Conservation (phyloP, 1,140 invertebrate genomes). For the Zaprionus taronus region DNA sequence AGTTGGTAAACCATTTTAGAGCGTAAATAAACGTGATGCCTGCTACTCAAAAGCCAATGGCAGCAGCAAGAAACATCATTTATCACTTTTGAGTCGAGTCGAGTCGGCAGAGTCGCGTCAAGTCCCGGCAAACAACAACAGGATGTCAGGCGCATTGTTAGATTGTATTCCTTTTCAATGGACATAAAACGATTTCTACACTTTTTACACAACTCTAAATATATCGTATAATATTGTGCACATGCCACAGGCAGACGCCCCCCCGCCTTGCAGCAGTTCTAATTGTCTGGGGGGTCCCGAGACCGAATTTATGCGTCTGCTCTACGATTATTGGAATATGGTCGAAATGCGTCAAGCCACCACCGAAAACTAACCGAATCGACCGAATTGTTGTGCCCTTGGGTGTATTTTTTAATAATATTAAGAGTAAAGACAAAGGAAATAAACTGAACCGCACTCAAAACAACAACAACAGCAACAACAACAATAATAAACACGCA, state of each 20-base stretch:
- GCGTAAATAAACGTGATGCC: conserved; percentile 70
- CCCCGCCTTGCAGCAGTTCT: conserved; percentile 44
- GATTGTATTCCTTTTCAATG: conserved; percentile 62
- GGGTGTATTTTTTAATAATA: conserved; percentile 82
- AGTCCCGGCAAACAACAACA: conserved; percentile 37
- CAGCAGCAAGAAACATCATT: conserved; percentile 73
- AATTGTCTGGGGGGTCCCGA: conserved; percentile 68
- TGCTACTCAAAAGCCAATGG: conserved; percentile 71
- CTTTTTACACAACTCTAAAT: conserved; percentile 35
- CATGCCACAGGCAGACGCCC: conserved; percentile 34
- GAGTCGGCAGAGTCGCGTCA: conserved; percentile 28
- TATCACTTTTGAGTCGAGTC: conserved; percentile 66
- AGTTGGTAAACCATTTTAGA: conserved; percentile 77
- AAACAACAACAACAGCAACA: conserved; percentile 32
- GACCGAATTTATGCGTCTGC: conserved; percentile 71
- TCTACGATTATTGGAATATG: conserved; percentile 31
- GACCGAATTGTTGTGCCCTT: conserved; percentile 76
- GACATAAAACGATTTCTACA: conserved; percentile 73
- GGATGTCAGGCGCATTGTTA: conserved; percentile 62
- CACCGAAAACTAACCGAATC: conserved; percentile 67
- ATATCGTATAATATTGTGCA: conserved; percentile 29
- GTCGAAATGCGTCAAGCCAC: conserved; percentile 53
- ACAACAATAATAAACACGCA: conserved; percentile 76
- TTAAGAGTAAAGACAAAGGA: conserved; percentile 76
- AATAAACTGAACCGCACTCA: conserved; percentile 43